These are phyloP conservation scores for Lamellibrachia satsuma DNA, from an alignment of 2,888 invertebrate genomes.

Conservation along the genomic window DNA sequence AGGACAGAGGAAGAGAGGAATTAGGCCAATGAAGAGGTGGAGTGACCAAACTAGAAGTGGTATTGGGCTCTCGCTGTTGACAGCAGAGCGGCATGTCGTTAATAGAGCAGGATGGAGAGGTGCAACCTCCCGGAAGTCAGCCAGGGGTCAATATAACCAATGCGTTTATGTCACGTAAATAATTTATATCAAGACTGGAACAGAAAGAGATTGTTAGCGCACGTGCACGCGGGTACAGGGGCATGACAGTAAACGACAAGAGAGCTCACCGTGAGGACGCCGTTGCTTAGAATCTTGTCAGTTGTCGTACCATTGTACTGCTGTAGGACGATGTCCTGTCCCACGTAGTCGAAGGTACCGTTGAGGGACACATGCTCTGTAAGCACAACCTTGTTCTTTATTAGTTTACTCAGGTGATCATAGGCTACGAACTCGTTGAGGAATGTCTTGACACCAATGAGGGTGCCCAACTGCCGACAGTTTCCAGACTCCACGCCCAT, in stretches of 20 bases:
- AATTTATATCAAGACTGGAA: too few relatives aligned
- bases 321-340: constrained; percentile 43
- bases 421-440: constrained; percentile 95
- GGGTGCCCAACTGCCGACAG: constrained; percentile 79
- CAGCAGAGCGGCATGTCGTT: too few relatives aligned
- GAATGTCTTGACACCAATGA: constrained; percentile 86
- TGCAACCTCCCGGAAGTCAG: too few relatives aligned
- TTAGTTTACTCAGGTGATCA: constrained; percentile 70
- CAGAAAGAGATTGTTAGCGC: neutral
- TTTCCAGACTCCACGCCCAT: constrained; percentile 78
- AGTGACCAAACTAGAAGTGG: too few relatives aligned
- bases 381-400: constrained; percentile 34
- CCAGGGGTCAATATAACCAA: too few relatives aligned
- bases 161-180: too few relatives aligned
- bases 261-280: constrained; percentile 48
- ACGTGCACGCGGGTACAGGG: neutral
- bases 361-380: constrained; percentile 28
- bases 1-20: too few relatives aligned
- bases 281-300: constrained; percentile 41
- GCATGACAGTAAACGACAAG: neutral
- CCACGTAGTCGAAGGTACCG: constrained; percentile 39
- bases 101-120: too few relatives aligned
- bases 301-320: constrained; percentile 36
- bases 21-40: too few relatives aligned
- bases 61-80: too few relatives aligned